phyloP scores from a whole-genome alignment of 2,113 vertebrate species.

The Diadophis punctatus region DNA sequence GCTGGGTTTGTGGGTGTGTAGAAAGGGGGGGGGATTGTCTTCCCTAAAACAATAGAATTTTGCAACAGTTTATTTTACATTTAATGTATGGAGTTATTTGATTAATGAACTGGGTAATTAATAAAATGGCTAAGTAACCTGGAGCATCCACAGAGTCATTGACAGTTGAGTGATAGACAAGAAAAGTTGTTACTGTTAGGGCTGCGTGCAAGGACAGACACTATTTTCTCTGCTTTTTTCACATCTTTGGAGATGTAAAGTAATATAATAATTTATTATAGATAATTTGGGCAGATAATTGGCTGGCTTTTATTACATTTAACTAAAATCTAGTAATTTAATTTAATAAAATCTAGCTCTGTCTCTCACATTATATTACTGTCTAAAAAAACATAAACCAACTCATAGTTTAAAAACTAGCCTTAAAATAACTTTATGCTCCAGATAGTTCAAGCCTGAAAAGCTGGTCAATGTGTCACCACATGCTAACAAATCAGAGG shows the following conservation, averaged over 20 bases:
- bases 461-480: background rate
- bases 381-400: background rate
- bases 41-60: background rate
- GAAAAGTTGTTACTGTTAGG: background rate
- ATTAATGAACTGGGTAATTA: background rate
- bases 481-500: background rate
- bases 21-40: background rate
- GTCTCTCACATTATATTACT: background rate
- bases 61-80: background rate
- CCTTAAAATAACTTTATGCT: background rate
- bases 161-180: background rate
- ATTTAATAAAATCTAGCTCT: too few relatives aligned
- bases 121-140: background rate
- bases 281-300: background rate
- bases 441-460: background rate
- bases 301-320: background rate
- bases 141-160: background rate
- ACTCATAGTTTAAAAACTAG: background rate
- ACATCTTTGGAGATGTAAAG: background rate
- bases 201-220: background rate
- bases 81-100: background rate
- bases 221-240: background rate
- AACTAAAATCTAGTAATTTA: background rate
- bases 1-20: background rate
- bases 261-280: background rate